A percentile compares a stretch with the other conserved stretches of the same genome.
These are phyloP conservation scores for Lithobius niger DNA, from an alignment of 1,140 invertebrate genomes.

Conservation along the genomic window DNA sequence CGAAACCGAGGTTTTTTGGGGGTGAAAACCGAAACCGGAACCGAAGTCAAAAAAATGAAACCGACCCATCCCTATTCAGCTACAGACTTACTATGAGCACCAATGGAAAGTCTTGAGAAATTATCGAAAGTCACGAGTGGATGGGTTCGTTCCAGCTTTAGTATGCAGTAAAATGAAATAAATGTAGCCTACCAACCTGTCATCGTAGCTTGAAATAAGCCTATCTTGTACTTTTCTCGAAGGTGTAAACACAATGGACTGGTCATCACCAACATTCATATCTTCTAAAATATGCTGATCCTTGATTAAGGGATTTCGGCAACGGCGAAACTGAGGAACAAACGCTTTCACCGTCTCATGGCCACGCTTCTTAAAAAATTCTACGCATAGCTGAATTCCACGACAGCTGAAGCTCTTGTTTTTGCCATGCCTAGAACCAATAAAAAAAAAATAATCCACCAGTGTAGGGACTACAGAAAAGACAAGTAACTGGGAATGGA, in stretches of 20 bases:
- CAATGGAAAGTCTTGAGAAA: neutral
- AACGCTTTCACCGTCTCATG: conserved; percentile 2
- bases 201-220: neutral
- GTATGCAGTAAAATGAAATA: neutral
- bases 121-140: neutral
- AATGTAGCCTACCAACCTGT: neutral
- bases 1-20: too few species aligned
- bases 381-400: neutral
- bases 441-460: too few species aligned
- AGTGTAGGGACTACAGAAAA: too few species aligned
- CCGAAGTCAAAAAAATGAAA: too few species aligned
- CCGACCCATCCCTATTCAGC: neutral
- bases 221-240: neutral
- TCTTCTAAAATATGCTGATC: neutral
- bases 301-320: too few species aligned
- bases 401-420: neutral
- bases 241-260: neutral
- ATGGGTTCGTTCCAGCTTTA: too few species aligned
- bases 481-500: too few species aligned
- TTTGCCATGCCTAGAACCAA: conserved; percentile 4
- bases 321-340: conserved; percentile 5
- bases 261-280: neutral
- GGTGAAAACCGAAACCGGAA: too few species aligned
- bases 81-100: neutral
- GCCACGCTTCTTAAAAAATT: neutral